Evolutionary conservation across 2,888 invertebrate species (phyloP).

Genomic region (Cremastinae sp.): DNA sequence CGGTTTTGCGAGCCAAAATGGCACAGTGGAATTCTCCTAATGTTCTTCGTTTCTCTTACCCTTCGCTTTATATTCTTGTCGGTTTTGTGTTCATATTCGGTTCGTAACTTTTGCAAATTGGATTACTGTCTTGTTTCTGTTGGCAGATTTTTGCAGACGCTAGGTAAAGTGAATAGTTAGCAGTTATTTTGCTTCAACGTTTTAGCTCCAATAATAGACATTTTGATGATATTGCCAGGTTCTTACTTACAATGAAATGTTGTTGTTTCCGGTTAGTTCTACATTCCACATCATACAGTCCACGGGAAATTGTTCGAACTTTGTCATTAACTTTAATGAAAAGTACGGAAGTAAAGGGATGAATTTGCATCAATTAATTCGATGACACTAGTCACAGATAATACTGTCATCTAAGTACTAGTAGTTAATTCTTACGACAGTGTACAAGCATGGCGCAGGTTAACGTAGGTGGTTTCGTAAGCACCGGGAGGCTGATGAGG

Average conservation of each 20-base stretch:
- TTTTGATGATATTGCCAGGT: no score
- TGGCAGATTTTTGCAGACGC: no score
- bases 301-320: no score
- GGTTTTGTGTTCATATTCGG: slow-evolving; percentile 13
- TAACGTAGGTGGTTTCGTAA: neutral
- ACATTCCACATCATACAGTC: no score
- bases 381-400: slow-evolving; percentile 26
- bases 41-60: slow-evolving; percentile 11
- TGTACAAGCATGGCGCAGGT: slow-evolving; percentile 13
- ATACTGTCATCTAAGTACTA: slow-evolving; percentile 7
- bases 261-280: no score
- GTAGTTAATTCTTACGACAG: slow-evolving; percentile 23
- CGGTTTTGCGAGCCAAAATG: slow-evolving; percentile 50
- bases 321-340: no score
- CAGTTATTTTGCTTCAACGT: no score
- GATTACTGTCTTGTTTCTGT: no score
- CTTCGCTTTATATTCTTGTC: slow-evolving; percentile 2
- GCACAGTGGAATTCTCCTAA: slow-evolving; percentile 52
- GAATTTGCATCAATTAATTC: slow-evolving; percentile 54
- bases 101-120: slow-evolving; percentile 51
- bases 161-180: no score
- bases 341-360: slow-evolving; percentile 13
- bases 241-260: no score
- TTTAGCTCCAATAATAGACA: no score
- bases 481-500: neutral